Base-by-base conservation (phyloP, 2,888 invertebrate species). In the Fissipunctia ypsillon region DNA sequence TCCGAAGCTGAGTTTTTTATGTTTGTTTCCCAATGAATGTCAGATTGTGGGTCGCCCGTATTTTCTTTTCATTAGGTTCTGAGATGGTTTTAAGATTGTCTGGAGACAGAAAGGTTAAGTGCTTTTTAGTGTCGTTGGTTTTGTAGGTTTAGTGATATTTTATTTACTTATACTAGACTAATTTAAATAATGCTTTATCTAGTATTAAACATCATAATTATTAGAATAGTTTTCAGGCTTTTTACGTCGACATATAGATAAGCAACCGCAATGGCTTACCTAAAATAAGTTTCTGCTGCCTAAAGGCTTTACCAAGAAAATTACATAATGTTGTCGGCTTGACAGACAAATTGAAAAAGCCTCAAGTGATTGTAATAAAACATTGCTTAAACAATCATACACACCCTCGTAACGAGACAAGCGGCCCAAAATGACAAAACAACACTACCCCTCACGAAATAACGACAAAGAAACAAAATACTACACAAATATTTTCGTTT, bases 401-500 rank as follows among this genome's bases (percentile, higher is more conserved):
- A 60, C 28, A 73, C 38, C 43, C 25, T 22, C 5, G 45, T 54
- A 43, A 50, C 54, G n/a, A 45, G 57, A 54, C 76, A 73, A 52
- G 31, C 56, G 54, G 73, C 57, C 54, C 48, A 31, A 74, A 69
- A 79, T 77, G 63, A 83, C 60, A 84, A 74, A 75, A 81, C 75
- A 85, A 83, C 73, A 74, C 57, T 67, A 45, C 61, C 54, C 68
- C 56, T 67, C 48, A 72, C 28, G 60, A 65, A 71, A 78, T 67
- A 79, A 80, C 65, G 75, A 72, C 73, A 78, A 73, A 80, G 83
- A 78, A 85, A 87, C 88, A 87, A 75, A 83, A 87, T 86, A 84
- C 86, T 91, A 89, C 84, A 89, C 90, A 93, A 93, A 93, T 92
- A 91, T 92, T 93, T 89, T 88, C 88, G 76, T 83, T 84, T 85